phyloP scores from a whole-genome alignment of 2,113 vertebrate genomes.

The Peromyscus polionotus region DNA sequence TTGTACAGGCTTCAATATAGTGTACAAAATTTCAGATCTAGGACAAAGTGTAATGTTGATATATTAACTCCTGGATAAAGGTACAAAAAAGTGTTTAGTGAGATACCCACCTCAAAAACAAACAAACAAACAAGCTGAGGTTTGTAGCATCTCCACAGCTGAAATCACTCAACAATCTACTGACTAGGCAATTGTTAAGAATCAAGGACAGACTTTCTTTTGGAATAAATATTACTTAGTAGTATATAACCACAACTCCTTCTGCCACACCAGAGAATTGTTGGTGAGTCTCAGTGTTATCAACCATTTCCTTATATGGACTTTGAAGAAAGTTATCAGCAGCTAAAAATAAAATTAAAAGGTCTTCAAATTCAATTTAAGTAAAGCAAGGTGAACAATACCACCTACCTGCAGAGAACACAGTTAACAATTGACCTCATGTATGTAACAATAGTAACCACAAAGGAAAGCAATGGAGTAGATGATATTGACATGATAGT shows the following conservation, averaged over 20 bases:
- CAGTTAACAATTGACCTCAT: not conserved
- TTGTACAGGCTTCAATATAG: not conserved
- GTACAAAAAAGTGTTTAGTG: not conserved
- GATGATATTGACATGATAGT: slow-evolving; percentile 62
- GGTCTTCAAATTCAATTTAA: slow-evolving; percentile 27
- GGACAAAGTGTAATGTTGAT: slow-evolving; percentile 30
- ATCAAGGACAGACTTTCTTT: slow-evolving; percentile 6
- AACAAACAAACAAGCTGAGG: not conserved
- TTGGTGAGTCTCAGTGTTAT: not conserved
- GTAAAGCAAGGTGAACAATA: slow-evolving; percentile 45
- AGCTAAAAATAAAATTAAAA: slow-evolving; percentile 27
- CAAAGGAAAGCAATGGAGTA: not conserved
- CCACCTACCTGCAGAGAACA: not conserved
- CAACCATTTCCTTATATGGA: not conserved
- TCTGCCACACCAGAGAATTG: not conserved
- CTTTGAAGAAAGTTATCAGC: not conserved
- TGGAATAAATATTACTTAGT: not conserved
- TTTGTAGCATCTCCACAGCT: not conserved
- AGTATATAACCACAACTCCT: not conserved
- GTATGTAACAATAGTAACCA: slow-evolving; percentile 57
- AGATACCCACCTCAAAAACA: not conserved
- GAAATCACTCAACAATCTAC: not conserved
- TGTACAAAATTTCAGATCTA: slow-evolving; percentile 46
- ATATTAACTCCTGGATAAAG: slow-evolving; percentile 40
- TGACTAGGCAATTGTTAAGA: not conserved